These are phyloP conservation scores for Ceratoteleas bidentatus DNA, from an alignment of 1,140 invertebrate species.

Conservation along the genomic window DNA sequence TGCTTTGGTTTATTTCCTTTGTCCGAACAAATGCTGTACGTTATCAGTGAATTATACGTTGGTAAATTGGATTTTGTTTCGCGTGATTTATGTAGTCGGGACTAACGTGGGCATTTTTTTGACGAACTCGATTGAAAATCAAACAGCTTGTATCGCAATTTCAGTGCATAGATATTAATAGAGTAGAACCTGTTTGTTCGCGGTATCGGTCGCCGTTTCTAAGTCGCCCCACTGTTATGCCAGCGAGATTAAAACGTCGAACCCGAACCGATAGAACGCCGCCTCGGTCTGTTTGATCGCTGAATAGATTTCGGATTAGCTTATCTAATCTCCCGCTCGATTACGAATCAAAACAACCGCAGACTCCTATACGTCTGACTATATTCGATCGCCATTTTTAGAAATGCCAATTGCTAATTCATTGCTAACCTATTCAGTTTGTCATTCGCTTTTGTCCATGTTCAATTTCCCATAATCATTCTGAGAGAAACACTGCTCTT, in stretches of 20 bases:
- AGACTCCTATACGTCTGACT: too few relatives aligned
- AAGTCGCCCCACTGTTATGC: background rate
- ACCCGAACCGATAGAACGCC: background rate
- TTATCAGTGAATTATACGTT: constrained; percentile 5
- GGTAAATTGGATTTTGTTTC: constrained; percentile 12
- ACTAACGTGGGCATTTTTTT: background rate
- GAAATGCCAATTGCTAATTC: too few relatives aligned
- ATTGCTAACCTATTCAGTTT: too few relatives aligned
- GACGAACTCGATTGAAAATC: constrained; percentile 6
- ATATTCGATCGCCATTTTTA: too few relatives aligned
- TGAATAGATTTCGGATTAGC: background rate
- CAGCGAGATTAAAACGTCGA: constrained; percentile 9
- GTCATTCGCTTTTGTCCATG: too few relatives aligned
- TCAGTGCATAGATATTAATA: constrained; percentile 19
- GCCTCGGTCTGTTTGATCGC: background rate
- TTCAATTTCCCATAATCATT: too few relatives aligned
- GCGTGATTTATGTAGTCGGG: constrained; percentile 1
- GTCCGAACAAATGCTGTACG: too few relatives aligned
- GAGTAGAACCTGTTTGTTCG: constrained; percentile 19
- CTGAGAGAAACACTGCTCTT: too few relatives aligned
- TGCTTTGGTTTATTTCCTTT: too few relatives aligned
- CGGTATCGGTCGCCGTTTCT: constrained; percentile 4
- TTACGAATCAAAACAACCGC: too few relatives aligned
- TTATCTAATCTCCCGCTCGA: too few relatives aligned
- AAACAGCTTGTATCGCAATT: constrained; percentile 15